A percentile compares a stretch with the other conserved stretches of the same genome.
Conservation (phyloP, 2,113 vertebrate species). For the Microtus richardsoni region DNA sequence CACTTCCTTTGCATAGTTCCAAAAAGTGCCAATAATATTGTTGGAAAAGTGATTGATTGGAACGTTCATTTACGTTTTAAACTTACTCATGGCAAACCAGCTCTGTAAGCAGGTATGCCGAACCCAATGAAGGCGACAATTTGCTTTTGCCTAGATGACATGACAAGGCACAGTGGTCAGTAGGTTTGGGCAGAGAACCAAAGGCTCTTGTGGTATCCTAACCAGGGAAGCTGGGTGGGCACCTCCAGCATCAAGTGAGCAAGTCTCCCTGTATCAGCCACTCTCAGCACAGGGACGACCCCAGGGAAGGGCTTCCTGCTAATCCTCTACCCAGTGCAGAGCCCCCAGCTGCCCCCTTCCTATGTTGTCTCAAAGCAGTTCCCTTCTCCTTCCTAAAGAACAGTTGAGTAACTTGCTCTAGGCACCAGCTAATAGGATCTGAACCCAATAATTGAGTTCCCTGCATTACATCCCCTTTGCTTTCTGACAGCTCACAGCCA, state of each 20-base stretch:
- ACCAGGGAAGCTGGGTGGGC: background rate
- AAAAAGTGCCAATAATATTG: background rate
- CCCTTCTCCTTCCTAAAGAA: background rate
- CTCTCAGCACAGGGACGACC: background rate
- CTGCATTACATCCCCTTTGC: background rate
- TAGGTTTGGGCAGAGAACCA: background rate
- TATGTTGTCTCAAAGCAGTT: background rate
- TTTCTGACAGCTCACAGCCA: background rate
- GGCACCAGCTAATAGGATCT: conserved; percentile 19
- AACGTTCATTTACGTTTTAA: background rate
- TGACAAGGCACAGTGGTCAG: background rate
- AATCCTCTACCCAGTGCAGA: background rate
- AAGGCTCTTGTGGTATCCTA: background rate
- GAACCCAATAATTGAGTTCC: conserved; percentile 9
- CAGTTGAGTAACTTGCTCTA: background rate
- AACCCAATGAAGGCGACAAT: background rate
- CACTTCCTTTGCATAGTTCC: background rate
- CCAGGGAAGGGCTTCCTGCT: background rate
- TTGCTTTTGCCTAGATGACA: background rate
- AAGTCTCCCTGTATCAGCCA: background rate
- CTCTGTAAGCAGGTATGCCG: background rate
- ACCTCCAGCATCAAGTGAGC: background rate
- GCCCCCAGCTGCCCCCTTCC: background rate
- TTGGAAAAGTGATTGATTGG: conserved; percentile 29
- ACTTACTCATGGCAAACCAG: background rate